A percentile compares a stretch with the other conserved stretches of the same genome.
Evolutionary conservation across 2,888 invertebrate species (phyloP).

Genomic region (Slavum lentiscoides): DNA sequence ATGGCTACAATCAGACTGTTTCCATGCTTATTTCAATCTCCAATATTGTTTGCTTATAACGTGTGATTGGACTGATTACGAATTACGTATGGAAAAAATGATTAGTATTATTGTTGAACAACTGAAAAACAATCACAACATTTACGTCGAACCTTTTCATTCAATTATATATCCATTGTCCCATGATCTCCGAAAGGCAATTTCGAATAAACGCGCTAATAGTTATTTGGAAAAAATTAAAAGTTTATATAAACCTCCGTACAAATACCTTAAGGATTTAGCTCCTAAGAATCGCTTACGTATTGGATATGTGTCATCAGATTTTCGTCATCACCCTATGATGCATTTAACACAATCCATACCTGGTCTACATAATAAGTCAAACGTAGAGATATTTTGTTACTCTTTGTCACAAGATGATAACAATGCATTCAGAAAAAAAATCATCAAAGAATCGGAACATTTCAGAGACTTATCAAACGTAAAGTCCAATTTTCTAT

Average conservation of each 20-base stretch:
- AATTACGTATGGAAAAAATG: slow-evolving; percentile 88
- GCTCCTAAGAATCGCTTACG: slow-evolving; percentile 68
- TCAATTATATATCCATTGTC: slow-evolving; percentile 99
- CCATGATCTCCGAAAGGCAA: slow-evolving; percentile 89
- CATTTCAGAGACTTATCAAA: slow-evolving; percentile 93
- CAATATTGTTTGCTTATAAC: slow-evolving; percentile 97
- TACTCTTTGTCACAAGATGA: slow-evolving; percentile 94
- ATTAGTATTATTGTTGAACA: slow-evolving; percentile 94
- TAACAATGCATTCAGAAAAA: slow-evolving; percentile 91
- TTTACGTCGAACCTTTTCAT: slow-evolving; percentile 99
- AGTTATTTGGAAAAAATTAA: slow-evolving; percentile 94
- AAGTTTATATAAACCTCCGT: slow-evolving; percentile 80
- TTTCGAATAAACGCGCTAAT: slow-evolving; percentile 92
- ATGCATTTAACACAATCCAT: slow-evolving; percentile 99
- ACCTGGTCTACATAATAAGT: slow-evolving; percentile 86
- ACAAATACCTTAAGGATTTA: slow-evolving; percentile 69
- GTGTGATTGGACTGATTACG: slow-evolving; percentile 99
- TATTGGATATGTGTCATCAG: slow-evolving; percentile 97
- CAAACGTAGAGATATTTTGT: slow-evolving; percentile 84
- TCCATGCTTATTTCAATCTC: slow-evolving; percentile 98
- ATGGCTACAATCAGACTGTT: slow-evolving; percentile 94
- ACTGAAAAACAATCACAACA: slow-evolving; percentile 86
- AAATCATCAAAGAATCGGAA: slow-evolving; percentile 88
- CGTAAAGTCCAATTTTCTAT: slow-evolving; percentile 58
- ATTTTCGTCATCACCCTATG: slow-evolving; percentile 99